These are phyloP conservation scores for Desmophyllum pertusum DNA, from an alignment of 92 coral and sea anemone genomes.

Conservation along the genomic window DNA sequence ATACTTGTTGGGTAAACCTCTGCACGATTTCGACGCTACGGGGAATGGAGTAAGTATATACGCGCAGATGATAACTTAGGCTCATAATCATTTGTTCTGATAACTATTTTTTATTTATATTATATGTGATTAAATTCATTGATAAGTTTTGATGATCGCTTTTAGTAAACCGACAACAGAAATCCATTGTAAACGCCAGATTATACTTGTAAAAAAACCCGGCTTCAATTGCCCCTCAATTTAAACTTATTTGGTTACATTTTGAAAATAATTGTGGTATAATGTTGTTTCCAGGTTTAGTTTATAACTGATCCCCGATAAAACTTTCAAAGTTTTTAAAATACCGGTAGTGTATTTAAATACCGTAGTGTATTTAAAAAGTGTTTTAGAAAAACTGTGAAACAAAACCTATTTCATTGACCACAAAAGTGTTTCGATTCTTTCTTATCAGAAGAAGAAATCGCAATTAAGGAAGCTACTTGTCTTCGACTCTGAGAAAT, in stretches of 20 bases:
- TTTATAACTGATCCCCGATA: neutral
- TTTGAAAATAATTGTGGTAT: neutral
- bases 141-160: neutral
- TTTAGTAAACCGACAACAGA: no score
- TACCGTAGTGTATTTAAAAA: no score
- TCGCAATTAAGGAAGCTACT: no score
- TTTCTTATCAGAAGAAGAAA: no score
- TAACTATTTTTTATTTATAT: no score
- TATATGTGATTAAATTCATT: conserved; percentile 1
- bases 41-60: conserved; percentile 54
- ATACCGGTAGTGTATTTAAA: no score
- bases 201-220: neutral
- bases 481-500: no score
- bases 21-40: conserved; percentile 80
- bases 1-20: conserved; percentile 70
- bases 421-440: neutral
- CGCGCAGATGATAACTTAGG: neutral
- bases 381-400: neutral
- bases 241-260: neutral
- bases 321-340: neutral
- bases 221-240: neutral
- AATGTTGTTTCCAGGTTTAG: neutral
- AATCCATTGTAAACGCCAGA: no score
- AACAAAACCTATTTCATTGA: neutral
- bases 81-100: neutral